These are phyloP conservation scores for Cataglyphis hispanica DNA, from an alignment of 1,140 invertebrate species.

Conservation along the genomic window DNA sequence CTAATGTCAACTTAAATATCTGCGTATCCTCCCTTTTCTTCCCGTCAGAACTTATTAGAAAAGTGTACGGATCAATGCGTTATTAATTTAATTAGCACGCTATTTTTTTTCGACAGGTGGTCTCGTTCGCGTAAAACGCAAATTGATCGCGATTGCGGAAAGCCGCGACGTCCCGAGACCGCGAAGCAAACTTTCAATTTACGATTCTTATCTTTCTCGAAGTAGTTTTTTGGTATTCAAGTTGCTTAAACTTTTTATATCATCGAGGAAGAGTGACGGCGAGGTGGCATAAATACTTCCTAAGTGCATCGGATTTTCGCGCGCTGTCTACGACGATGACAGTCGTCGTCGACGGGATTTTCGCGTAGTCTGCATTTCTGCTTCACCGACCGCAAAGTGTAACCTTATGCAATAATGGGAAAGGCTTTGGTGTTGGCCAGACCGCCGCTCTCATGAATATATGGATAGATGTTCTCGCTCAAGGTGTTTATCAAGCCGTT, in stretches of 20 bases:
- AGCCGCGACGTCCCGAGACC: not conserved
- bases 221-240: conserved; percentile 36
- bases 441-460: conserved; percentile 81
- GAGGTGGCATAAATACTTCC: conserved; percentile 49
- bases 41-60: conserved; percentile 24
- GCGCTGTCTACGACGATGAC: conserved; percentile 43
- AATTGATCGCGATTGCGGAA: conserved; percentile 30
- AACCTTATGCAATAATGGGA: conserved; percentile 83
- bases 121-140: conserved; percentile 2
- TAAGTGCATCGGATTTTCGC: conserved; percentile 64
- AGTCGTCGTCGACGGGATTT: conserved; percentile 68
- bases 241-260: conserved; percentile 43
- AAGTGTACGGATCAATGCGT: not conserved
- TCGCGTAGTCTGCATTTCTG: conserved; percentile 79
- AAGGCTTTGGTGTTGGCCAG: conserved; percentile 77
- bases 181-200: conserved; percentile 40
- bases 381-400: conserved; percentile 80
- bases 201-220: not conserved
- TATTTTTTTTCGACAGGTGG: not conserved
- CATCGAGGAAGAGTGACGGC: not conserved
- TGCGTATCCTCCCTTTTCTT: conserved; percentile 24
- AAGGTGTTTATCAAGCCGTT: conserved; percentile 82
- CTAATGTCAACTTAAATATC: conserved; percentile 54
- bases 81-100: conserved; percentile 38
- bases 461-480: conserved; percentile 81